Evolutionary conservation across 2,888 invertebrate species (phyloP), one percentile per base, ranked within the genome.

Genomic region (Seira ritae): DNA sequence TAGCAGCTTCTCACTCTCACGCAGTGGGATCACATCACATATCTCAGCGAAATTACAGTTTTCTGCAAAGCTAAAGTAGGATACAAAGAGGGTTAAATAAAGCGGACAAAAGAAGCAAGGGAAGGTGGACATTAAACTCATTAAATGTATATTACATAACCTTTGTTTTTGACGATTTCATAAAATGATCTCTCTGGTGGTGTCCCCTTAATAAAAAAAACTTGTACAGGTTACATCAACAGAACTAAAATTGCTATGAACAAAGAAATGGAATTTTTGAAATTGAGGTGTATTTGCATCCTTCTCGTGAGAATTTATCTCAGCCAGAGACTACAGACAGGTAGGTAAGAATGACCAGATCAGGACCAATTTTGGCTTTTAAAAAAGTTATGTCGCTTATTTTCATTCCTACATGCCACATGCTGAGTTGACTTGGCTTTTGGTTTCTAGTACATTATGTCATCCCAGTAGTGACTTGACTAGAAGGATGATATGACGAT

Each of bases 1-100:
- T 74, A 81, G 15, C 75, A 68, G 68, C 22, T 55, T 71, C 31
- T 23, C 31, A 69, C 55, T n/a, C 55, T 31, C 55, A 17, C 55
- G 55, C 55, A 31, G 31, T 31, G 31, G 31, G 31, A 31, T 31
- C 31, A 31, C 8, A 31, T 8, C 31, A 31, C 31, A 31, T 31
- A 31, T 4, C 8, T 31, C 55, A 55, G 6, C 55, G 12, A 55
- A 17, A 55, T 55, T 55, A 55, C 55, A 55, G 55, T n/a, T 12
- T 55, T 17, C 55, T 31, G 2, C 31, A 31, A 31, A n/a, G n/a
- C n/a, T n/a, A n/a, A n/a, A 31, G 31, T 31, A 31, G 31, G 31
- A 31, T 31, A 55, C 17, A 31, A 31, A 31, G 31, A 31, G 31
- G 31, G 31, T 31, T 31, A 31, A 31, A 31, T n/a, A 55, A 55